A percentile compares a stretch with the other conserved stretches of the same genome.
phyloP scores from a whole-genome alignment of 1,140 invertebrate genomes.

The Eurosta solidaginis region DNA sequence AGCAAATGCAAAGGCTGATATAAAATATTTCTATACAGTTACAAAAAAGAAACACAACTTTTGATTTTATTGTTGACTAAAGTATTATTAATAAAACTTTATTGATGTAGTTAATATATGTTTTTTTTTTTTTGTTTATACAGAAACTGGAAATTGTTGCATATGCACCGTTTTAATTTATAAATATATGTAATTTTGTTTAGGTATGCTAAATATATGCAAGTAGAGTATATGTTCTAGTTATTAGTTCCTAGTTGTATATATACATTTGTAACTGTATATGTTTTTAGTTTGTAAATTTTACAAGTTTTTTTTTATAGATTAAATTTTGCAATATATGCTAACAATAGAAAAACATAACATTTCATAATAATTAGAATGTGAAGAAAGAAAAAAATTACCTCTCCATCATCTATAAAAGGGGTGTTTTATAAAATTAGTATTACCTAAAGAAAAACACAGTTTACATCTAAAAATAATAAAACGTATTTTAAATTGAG shows the following conservation, averaged over 20 bases:
- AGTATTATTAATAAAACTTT: constrained; percentile 32
- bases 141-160: constrained; percentile 33
- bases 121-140: constrained; percentile 30
- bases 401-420: too few species aligned
- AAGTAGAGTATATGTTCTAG: background rate
- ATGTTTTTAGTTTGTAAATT: constrained; percentile 8
- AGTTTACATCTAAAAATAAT: too few species aligned
- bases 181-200: background rate
- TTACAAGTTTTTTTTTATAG: background rate
- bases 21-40: too few species aligned
- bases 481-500: too few species aligned
- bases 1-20: too few species aligned
- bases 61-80: constrained; percentile 16
- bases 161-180: background rate
- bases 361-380: too few species aligned
- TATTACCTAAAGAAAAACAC: too few species aligned
- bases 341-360: background rate
- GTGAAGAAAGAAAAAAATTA: too few species aligned
- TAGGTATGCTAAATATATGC: background rate
- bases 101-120: constrained; percentile 17
- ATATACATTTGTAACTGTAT: background rate
- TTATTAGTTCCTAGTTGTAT: background rate
- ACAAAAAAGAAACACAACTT: background rate
- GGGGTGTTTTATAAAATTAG: too few species aligned
- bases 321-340: background rate